Evolutionary conservation across 2,797 vertebrate species (phyloP), one percentile per base, ranked within the genome.

Genomic region (Peromyscus aztecus): DNA sequence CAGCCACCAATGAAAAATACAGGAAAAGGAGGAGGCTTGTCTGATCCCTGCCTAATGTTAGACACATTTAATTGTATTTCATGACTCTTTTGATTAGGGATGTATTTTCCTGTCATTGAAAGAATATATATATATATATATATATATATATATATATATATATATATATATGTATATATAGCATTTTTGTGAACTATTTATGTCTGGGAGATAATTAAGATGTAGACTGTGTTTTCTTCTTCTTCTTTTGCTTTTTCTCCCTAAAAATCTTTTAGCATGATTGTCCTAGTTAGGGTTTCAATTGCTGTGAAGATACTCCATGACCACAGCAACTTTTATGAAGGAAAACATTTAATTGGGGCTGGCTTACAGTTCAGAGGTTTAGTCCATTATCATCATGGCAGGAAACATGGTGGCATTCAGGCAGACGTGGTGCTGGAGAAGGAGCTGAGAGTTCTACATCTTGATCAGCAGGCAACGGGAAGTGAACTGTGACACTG

Each of bases 21-120:
- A 63, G 34, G 2, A 2, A 84, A 93, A 94, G 21, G 63, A 67
- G 46, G 52, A 80, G 40, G 19, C 81, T 95, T 94, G 81, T 89
- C 94, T 86, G 91, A 87, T 49, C 4, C 94, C 85, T 85, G 23
- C 84, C 94, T 94, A 90, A 95, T 77, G 55, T 95, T 84, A 94
- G 59, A 82, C 21, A 69, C 85, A 91, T 76, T 93, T 95, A 92
- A 97, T 94, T 92, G 67, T 77, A 95, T 86, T 94, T 92, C 13
- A 91, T 94, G 24, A 82, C 31, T 96, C 94, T 94, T 63, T 89
- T 93, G 73, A 59, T 90, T 91, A 40, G 34, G 46, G 57, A 95
- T 90, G 86, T n/a, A 96, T n/a, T 71, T 95, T 77, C 27, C 40
- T 95, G 46, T 81, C 87, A 94, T 75, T 90, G n/a, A 94, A 96